Base-by-base conservation (phyloP, 2,888 invertebrate species). In the Hydroisotoma schaefferi region DNA sequence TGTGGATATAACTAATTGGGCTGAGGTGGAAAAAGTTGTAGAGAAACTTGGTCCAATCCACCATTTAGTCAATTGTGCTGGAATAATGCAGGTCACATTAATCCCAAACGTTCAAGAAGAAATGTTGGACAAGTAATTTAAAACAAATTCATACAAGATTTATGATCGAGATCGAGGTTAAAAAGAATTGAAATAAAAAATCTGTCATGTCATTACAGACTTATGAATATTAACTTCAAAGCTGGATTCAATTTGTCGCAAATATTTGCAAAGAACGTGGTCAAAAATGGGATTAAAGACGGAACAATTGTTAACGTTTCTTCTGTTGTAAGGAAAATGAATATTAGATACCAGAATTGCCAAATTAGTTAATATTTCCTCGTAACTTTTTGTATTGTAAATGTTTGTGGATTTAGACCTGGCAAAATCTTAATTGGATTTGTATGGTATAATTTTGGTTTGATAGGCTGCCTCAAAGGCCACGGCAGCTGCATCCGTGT, bases 61-160 rank as follows among this genome's bases (percentile, higher is more conserved):
- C 66, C 64, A 78, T 10, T 67, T 81, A 22, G 79, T 81, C 5
- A 81, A 81, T 68, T 81, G 80, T 75, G 81, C 80, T 22, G 81
- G 76, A 10, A 71, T 75, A 20, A 60, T 71, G 22, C 56, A 59
- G 6, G 22, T 18, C 18, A 28, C 28, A 8, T 12, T 28, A 8
- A 15, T 44, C 10, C 26, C 20, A 6, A 38, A 46, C n/a, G 22
- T 15, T 15, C 37, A 26, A 25, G 25, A 20, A 47, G 29, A 51
- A 8, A 23, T 4, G n/a, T 37, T 53, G 27, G 40, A 47, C 12
- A 28, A 44, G 23, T 20, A 28, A 15, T 26, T 29, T 10, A 10
- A 49, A 12, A 12, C 8, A 6, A 10, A 10, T 8, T 33, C 15
- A 15, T 33, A 33, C 15, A 33, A 10, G 33, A 10, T n/a, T n/a